These are phyloP conservation scores for Miichthys miiuy DNA, from an alignment of 2,797 vertebrate species.

Conservation along the genomic window DNA sequence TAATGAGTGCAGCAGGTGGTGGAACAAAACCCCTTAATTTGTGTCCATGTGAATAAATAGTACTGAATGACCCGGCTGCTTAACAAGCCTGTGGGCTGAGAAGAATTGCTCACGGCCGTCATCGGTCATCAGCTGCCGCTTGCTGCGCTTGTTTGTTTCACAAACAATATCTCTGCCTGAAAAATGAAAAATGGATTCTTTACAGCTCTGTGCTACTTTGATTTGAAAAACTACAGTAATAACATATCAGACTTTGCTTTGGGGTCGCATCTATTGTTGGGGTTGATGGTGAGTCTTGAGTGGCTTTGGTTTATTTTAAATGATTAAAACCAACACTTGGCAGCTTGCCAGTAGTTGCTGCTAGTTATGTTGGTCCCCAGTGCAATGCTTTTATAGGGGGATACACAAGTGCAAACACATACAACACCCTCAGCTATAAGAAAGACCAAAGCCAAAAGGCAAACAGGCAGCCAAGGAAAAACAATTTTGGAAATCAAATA, in stretches of 20 bases:
- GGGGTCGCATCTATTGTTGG: slow-evolving; percentile 50
- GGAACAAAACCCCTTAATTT: neutral
- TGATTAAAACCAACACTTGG: slow-evolving; percentile 44
- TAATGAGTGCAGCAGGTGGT: slow-evolving; percentile 26
- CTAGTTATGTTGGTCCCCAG: slow-evolving; percentile 25
- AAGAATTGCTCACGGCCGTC: slow-evolving; percentile 28
- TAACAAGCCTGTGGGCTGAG: slow-evolving; percentile 32
- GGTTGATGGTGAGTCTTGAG: slow-evolving; percentile 37
- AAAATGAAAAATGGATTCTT: slow-evolving; percentile 60
- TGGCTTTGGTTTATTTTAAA: slow-evolving; percentile 62
- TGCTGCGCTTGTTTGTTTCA: slow-evolving; percentile 50
- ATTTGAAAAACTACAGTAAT: slow-evolving; percentile 69
- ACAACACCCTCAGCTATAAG: slow-evolving; percentile 7
- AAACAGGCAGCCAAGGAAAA: slow-evolving; percentile 4
- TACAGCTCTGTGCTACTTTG: slow-evolving; percentile 41
- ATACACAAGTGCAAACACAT: neutral
- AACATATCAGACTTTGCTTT: slow-evolving; percentile 59
- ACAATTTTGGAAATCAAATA: slow-evolving; percentile 4
- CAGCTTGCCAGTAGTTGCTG: slow-evolving; percentile 39
- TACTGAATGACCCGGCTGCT: slow-evolving; percentile 12
- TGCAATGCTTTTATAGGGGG: slow-evolving; percentile 2
- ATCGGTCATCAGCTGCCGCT: slow-evolving; percentile 46
- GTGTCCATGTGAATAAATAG: slow-evolving; percentile 41
- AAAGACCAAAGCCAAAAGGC: slow-evolving; percentile 2
- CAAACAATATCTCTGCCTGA: slow-evolving; percentile 56